Conservation (phyloP, 92 coral and sea anemone species). For the Siderastrea siderea region DNA sequence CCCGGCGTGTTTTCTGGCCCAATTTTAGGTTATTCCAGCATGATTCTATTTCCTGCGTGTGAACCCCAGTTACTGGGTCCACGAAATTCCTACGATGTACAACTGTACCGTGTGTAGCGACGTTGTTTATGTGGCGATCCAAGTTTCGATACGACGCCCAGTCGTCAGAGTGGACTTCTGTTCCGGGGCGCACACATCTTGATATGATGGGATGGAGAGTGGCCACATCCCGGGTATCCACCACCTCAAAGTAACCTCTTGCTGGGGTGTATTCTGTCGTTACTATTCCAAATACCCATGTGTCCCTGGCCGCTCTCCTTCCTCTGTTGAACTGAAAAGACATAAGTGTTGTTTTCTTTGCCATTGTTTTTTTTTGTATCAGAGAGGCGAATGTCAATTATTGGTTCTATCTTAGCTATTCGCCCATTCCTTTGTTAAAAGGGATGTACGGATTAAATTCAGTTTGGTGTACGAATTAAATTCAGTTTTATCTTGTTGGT, state of each 20-base stretch:
- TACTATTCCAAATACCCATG: constrained; percentile 40
- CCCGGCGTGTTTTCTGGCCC: neutral
- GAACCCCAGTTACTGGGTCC: constrained; percentile 33
- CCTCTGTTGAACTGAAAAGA: constrained; percentile 27
- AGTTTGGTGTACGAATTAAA: too few species aligned
- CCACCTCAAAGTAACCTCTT: constrained; percentile 25
- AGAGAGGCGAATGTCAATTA: too few species aligned
- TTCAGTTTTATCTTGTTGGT: too few species aligned
- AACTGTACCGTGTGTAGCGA: neutral
- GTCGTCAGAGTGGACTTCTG: constrained; percentile 43
- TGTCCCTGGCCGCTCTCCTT: constrained; percentile 3
- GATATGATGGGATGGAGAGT: constrained; percentile 50
- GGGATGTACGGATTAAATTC: too few species aligned
- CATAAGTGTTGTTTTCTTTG: too few species aligned
- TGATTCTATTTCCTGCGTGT: constrained; percentile 34
- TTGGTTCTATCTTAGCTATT: neutral
- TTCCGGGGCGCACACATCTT: constrained; percentile 35
- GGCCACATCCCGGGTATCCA: constrained; percentile 13
- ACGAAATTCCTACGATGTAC: constrained; percentile 16
- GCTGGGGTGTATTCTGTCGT: neutral
- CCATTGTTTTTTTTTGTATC: too few species aligned
- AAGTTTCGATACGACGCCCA: constrained; percentile 48
- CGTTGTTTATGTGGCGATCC: constrained; percentile 24
- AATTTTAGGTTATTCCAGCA: constrained; percentile 25
- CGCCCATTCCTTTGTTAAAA: too few species aligned